Evolutionary conservation across 1,140 invertebrate genomes (phyloP), one percentile per base, ranked within the genome.

Genomic region (Drosophila simulans): DNA sequence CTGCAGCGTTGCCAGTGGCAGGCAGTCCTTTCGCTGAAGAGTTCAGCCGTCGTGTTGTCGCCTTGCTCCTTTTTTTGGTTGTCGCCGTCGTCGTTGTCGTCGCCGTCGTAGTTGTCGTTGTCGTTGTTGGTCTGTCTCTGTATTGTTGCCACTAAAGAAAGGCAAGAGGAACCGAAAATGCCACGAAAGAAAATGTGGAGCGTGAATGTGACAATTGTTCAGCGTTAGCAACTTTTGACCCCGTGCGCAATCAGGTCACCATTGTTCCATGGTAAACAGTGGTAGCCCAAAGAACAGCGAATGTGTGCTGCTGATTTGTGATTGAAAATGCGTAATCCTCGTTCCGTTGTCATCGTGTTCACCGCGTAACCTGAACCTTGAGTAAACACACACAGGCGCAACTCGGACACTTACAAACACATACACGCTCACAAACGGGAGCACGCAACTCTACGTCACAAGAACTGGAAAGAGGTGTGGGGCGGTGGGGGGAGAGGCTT

Each of bases 21-120:
- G 75, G 65, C 74, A 89, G 84, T 89, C 84, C 85, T 89, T 89
- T 89, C 85, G 85, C 85, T 89, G 85, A 89, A 89, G 84, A 89
- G 84, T 89, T 89, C 73, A 78, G 83, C 84, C 65, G 69, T 84
- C 57, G 76, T 75, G 72, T 76, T 54, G 77, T 62, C 71, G 54
- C 62, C 62, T 39, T 51, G 79, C 64, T 75, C 62, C 58, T 65
- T 64, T 59, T 62, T 27, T 56, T 71, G 56, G 68, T 74, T 51
- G 75, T 65, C 49, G 73, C 49, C 46, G 55, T 73, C 25, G 63
- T 64, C 55, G 75, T 74, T 49, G 62, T 49, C 22, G 13, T 51
- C 48, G 62, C 65, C 34, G 55, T 56, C 46, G 55, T 58, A 39
- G 73, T 65, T 39, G 74, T 49, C 34, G 69, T 73, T 15, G 55